phyloP scores from a whole-genome alignment of 2,888 invertebrate genomes.

The Hypena proboscidalis region DNA sequence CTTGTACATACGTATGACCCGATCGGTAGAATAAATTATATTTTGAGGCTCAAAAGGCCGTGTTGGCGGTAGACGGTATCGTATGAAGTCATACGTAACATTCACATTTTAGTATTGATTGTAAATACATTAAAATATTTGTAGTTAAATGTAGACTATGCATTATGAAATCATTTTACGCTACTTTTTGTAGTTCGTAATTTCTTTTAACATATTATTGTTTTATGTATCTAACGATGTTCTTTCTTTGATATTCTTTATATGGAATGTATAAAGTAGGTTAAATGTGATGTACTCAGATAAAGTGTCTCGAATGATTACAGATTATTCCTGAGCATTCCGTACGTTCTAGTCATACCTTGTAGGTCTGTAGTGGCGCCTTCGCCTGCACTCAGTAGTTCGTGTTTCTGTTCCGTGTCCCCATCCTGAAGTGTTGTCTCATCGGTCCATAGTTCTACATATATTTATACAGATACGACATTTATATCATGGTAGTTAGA shows the following conservation, averaged over 20 bases:
- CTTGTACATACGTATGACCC: constrained; percentile 83
- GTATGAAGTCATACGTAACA: constrained; percentile 77
- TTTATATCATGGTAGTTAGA: constrained; percentile 68
- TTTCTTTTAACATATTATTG: constrained; percentile 50
- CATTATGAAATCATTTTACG: constrained; percentile 59
- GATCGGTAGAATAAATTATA: constrained; percentile 70
- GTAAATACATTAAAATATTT: constrained; percentile 75
- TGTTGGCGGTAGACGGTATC: constrained; percentile 58
- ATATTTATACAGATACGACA: constrained; percentile 53
- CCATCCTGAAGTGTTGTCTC: constrained; percentile 38
- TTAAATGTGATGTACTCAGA: constrained; percentile 58
- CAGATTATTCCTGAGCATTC: constrained; percentile 62
- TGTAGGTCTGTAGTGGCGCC: too few species aligned
- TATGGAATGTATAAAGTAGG: constrained; percentile 83
- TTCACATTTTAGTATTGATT: constrained; percentile 73
- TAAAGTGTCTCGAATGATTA: constrained; percentile 36
- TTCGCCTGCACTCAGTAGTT: constrained; percentile 66
- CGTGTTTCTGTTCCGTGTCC: constrained; percentile 48
- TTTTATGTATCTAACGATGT: constrained; percentile 46
- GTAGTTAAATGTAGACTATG: constrained; percentile 67
- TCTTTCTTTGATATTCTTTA: constrained; percentile 45
- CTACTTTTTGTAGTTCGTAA: constrained; percentile 53
- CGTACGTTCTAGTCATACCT: constrained; percentile 73
- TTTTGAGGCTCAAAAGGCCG: constrained; percentile 71
- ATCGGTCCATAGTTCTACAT: constrained; percentile 53